These are phyloP conservation scores for Pelusios castaneus DNA, from an alignment of 2,113 vertebrate genomes.

Conservation along the genomic window DNA sequence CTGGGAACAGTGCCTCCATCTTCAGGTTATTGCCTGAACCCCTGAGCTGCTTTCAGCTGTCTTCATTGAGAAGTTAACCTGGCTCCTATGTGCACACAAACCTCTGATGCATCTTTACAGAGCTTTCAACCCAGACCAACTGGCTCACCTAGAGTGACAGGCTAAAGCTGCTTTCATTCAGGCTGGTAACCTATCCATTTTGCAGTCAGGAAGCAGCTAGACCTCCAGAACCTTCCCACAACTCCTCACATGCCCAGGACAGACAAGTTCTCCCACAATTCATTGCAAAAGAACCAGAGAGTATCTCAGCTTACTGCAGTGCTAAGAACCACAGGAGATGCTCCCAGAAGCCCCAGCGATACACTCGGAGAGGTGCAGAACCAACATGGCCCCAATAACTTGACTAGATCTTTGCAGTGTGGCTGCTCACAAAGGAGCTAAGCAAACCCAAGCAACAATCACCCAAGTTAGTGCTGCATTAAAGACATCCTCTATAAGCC, in stretches of 20 bases:
- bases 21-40: background rate
- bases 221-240: background rate
- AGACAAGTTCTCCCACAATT: background rate
- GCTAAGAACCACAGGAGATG: background rate
- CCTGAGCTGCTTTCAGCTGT: background rate
- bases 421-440: background rate
- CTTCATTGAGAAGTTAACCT: background rate
- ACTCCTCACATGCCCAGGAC: background rate
- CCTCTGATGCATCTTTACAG: background rate
- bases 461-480: background rate
- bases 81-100: no score
- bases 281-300: background rate
- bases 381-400: background rate
- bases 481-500: background rate
- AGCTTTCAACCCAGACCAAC: background rate
- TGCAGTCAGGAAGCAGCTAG: background rate
- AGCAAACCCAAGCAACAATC: background rate
- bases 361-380: background rate
- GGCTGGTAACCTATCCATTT: background rate
- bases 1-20: accelerated
- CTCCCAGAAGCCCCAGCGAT: slow-evolving; percentile 21
- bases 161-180: background rate
- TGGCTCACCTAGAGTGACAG: background rate
- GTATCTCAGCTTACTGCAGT: background rate
- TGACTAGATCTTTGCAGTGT: background rate